Evolutionary conservation across 2,113 vertebrate species (phyloP).

Genomic region (Geococcyx californianus): DNA sequence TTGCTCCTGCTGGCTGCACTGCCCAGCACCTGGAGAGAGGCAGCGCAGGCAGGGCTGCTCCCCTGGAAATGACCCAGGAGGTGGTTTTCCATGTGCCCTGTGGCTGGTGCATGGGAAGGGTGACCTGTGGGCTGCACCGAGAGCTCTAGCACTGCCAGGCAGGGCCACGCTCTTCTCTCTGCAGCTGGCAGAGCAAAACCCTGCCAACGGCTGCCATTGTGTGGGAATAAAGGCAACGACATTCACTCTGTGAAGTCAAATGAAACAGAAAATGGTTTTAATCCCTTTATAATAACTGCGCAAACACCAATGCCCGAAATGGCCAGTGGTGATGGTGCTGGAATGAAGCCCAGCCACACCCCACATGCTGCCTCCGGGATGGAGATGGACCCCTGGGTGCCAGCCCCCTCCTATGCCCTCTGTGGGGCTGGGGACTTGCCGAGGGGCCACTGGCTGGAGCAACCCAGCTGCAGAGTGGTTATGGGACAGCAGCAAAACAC

Average conservation of each 20-base stretch:
- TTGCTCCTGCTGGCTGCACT: neutral
- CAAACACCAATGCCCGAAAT: neutral
- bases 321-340: neutral
- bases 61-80: neutral
- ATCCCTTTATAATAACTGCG: constrained; percentile 46
- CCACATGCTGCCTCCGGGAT: rapidly evolving
- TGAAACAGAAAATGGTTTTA: constrained; percentile 73
- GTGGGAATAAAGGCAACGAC: constrained; percentile 65
- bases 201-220: constrained; percentile 41
- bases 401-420: neutral
- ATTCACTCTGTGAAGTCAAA: constrained; percentile 51
- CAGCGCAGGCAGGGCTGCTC: neutral
- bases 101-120: neutral
- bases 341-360: neutral
- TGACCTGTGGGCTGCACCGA: neutral
- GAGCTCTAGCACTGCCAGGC: constrained; percentile 61
- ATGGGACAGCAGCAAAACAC: rapidly evolving
- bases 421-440: rapidly evolving
- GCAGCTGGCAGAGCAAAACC: neutral
- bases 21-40: neutral
- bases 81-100: neutral
- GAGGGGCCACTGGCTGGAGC: rapidly evolving
- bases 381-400: rapidly evolving
- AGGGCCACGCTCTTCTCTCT: neutral
- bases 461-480: neutral